A percentile compares a stretch with the other conserved stretches of the same genome.
phyloP scores from a whole-genome alignment of 2,888 invertebrate species.

The Sinhomidia bicolor region DNA sequence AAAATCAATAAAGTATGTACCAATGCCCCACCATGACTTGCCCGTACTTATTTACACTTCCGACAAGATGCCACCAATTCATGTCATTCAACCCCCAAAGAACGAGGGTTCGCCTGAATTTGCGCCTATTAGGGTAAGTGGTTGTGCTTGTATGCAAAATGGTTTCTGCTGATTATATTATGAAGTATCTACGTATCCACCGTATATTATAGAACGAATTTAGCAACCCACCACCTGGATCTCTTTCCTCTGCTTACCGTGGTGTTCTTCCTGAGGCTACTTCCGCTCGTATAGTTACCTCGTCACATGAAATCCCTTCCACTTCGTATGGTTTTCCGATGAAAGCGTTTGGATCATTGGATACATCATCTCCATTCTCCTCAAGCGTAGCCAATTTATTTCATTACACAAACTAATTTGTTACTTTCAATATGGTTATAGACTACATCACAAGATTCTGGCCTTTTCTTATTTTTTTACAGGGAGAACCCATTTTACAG shows the following conservation, averaged over 20 bases:
- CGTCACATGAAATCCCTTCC: slow-evolving; percentile 61
- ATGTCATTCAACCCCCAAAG: slow-evolving; percentile 81
- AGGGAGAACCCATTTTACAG: neutral
- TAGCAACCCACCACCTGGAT: slow-evolving; percentile 77
- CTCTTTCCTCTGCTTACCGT: slow-evolving; percentile 51
- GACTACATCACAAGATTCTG: neutral
- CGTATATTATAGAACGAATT: slow-evolving; percentile 79
- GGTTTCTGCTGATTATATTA: too few relatives aligned
- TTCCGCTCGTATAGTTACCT: slow-evolving; percentile 48
- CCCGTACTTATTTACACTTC: slow-evolving; percentile 81
- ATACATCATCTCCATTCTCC: slow-evolving; percentile 25
- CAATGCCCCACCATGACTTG: slow-evolving; percentile 81
- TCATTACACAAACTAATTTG: neutral
- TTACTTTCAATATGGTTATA: neutral
- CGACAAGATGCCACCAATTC: slow-evolving; percentile 81
- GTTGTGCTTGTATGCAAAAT: too few relatives aligned
- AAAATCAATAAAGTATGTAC: slow-evolving; percentile 81
- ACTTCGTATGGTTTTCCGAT: slow-evolving; percentile 73
- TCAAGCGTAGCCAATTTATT: slow-evolving; percentile 39
- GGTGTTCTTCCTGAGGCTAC: slow-evolving; percentile 53
- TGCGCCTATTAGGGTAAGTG: neutral
- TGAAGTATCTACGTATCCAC: neutral
- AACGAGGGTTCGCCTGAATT: neutral
- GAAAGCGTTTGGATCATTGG: slow-evolving; percentile 55
- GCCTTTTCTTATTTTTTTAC: neutral